Percentiles rank a stretch among this genome's conserved stretches.
Evolutionary conservation across 2,888 invertebrate species (phyloP).

Genomic region (Dasypogon diadema): DNA sequence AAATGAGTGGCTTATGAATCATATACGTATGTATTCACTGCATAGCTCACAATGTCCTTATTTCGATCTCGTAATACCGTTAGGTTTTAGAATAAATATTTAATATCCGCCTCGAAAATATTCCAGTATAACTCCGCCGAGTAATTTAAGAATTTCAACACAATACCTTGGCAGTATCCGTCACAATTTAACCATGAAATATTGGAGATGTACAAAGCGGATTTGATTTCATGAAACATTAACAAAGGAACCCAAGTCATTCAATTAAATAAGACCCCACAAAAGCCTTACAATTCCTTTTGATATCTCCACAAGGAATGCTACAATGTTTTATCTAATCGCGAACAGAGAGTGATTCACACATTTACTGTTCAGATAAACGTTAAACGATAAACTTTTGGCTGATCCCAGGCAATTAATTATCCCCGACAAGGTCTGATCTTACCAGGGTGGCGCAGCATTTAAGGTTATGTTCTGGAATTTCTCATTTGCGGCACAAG

Average conservation of each 20-base stretch:
- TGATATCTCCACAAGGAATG: background rate
- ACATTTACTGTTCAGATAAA: slow-evolving; percentile 47
- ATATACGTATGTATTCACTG: too few relatives aligned
- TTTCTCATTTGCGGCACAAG: slow-evolving; percentile 33
- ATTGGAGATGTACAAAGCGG: slow-evolving; percentile 7
- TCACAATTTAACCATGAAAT: slow-evolving; percentile 3
- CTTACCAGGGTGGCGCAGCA: slow-evolving; percentile 27
- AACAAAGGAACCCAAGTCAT: slow-evolving; percentile 20
- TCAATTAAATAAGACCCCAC: slow-evolving; percentile 35
- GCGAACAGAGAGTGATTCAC: slow-evolving; percentile 47
- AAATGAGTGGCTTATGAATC: too few relatives aligned
- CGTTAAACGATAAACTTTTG: slow-evolving; percentile 34
- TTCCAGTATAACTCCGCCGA: too few relatives aligned
- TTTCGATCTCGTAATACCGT: too few relatives aligned
- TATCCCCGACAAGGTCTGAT: slow-evolving; percentile 27
- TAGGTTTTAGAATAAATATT: too few relatives aligned
- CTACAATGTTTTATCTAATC: slow-evolving; percentile 49
- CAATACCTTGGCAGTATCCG: background rate
- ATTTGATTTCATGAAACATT: slow-evolving; percentile 23
- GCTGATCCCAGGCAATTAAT: slow-evolving; percentile 38
- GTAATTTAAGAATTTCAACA: background rate
- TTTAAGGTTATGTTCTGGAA: slow-evolving; percentile 15
- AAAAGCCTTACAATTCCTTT: background rate
- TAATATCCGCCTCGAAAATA: too few relatives aligned
- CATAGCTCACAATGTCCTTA: too few relatives aligned